Evolutionary conservation across 1,140 invertebrate genomes (phyloP).

Genomic region (Drosophila arizonae): DNA sequence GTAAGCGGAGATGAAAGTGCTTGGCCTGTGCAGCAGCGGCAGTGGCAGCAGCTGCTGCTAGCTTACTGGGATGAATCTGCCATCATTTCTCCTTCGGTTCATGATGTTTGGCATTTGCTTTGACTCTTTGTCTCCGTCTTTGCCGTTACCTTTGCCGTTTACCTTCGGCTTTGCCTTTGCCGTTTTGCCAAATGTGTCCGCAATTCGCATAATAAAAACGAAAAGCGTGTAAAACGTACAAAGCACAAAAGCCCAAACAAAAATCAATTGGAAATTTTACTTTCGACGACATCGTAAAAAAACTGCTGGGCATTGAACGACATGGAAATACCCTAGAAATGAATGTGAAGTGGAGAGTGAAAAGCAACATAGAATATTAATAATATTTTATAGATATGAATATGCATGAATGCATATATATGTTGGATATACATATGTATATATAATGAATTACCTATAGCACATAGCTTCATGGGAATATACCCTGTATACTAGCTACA

Average conservation of each 20-base stretch:
- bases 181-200: constrained; percentile 57
- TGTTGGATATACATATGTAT: too few relatives aligned
- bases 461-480: not conserved
- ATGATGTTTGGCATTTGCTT: constrained; percentile 62
- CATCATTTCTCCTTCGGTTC: constrained; percentile 64
- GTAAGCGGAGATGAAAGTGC: constrained; percentile 75
- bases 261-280: constrained; percentile 80
- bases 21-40: constrained; percentile 9
- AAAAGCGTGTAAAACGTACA: constrained; percentile 78
- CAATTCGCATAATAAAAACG: constrained; percentile 74
- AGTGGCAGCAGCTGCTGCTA: not conserved
- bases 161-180: not conserved
- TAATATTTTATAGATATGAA: too few relatives aligned
- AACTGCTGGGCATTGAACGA: not conserved
- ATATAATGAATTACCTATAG: too few relatives aligned
- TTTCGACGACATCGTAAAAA: constrained; percentile 66
- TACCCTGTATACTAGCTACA: not conserved
- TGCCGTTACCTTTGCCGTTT: not conserved
- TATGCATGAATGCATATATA: too few relatives aligned
- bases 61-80: constrained; percentile 6
- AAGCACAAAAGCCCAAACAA: constrained; percentile 63
- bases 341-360: too few relatives aligned
- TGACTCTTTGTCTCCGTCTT: constrained; percentile 14
- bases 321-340: not conserved
- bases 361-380: too few relatives aligned